Conservation (phyloP, 2,113 vertebrate genomes). For the Dromiciops gliroides region DNA sequence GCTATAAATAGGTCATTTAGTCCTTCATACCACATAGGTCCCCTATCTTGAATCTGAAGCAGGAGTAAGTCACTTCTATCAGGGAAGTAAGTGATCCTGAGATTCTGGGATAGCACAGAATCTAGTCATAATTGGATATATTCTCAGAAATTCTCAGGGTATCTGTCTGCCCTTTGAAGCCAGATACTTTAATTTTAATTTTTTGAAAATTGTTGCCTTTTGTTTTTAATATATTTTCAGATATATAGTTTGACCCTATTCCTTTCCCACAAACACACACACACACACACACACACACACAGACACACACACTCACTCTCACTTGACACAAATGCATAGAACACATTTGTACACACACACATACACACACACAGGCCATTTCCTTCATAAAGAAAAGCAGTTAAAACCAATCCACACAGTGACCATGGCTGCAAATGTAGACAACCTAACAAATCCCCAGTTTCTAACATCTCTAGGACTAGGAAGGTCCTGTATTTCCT, state of each 20-base stretch:
- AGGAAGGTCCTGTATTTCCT: not conserved
- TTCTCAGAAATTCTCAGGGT: not conserved
- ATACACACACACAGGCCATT: not conserved
- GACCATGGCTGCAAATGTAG: not conserved
- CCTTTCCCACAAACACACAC: not conserved
- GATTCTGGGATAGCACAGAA: not conserved
- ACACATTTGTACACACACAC: not conserved
- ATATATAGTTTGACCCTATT: not conserved
- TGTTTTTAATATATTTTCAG: not conserved
- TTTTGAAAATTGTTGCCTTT: not conserved
- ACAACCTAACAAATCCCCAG: not conserved
- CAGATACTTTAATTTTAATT: not conserved
- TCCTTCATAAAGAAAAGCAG: not conserved
- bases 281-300: not conserved
- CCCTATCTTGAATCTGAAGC: too few species aligned
- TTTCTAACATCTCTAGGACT: not conserved
- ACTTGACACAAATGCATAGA: not conserved
- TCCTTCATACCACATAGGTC: not conserved
- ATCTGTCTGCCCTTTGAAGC: not conserved
- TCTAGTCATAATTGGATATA: not conserved
- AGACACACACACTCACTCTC: not conserved
- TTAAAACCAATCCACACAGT: not conserved
- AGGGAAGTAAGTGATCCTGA: not conserved
- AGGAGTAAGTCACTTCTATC: too few species aligned
- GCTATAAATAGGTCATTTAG: not conserved